These are phyloP conservation scores for Microtus ochrogaster DNA, from an alignment of 2,113 vertebrate species.

Conservation along the genomic window DNA sequence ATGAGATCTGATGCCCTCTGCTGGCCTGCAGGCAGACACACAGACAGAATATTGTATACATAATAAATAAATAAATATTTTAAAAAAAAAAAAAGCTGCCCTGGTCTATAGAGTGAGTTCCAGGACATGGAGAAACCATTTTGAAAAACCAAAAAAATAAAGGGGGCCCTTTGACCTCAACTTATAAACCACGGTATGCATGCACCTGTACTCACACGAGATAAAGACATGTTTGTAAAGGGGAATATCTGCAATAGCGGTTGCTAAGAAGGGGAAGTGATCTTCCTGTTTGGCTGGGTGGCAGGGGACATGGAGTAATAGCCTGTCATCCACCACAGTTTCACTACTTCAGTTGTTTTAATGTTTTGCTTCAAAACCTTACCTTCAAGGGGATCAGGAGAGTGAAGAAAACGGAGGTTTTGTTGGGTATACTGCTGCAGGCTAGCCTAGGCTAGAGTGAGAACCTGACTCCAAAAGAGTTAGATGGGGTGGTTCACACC, in stretches of 20 bases:
- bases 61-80: too few species aligned
- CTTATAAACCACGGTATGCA: background rate
- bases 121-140: background rate
- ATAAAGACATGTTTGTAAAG: background rate
- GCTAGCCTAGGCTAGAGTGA: background rate
- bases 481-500: background rate
- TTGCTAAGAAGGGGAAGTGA: background rate
- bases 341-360: constrained; percentile 41
- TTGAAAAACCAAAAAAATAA: background rate
- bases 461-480: background rate
- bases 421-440: background rate
- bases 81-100: too few species aligned
- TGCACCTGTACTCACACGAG: background rate
- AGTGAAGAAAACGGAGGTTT: constrained; percentile 5
- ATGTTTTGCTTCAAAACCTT: background rate
- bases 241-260: background rate
- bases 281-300: background rate
- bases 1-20: too few species aligned
- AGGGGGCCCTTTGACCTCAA: background rate
- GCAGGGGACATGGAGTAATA: background rate
- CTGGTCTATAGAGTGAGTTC: background rate
- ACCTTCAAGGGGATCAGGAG: background rate
- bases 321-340: background rate
- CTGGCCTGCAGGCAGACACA: too few species aligned
- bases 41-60: too few species aligned